phyloP scores from a whole-genome alignment of 2,113 vertebrate genomes.

The Carassius gibelio region DNA sequence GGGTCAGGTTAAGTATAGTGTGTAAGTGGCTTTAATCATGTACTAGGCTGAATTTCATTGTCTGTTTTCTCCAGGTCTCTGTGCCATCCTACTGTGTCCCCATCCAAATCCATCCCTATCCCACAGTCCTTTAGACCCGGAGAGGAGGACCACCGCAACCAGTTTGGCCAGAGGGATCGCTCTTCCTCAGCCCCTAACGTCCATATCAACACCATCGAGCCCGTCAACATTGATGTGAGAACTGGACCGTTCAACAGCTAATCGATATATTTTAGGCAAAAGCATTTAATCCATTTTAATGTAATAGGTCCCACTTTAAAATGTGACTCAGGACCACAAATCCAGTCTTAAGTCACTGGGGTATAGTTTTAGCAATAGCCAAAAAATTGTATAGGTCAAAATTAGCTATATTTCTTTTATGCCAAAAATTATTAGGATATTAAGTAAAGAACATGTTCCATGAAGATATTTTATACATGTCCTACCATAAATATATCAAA shows the following conservation, averaged over 20 bases:
- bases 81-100: constrained; percentile 88
- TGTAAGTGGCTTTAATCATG: neutral
- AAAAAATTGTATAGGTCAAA: too few species aligned
- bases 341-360: too few species aligned
- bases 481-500: too few species aligned
- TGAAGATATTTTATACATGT: too few species aligned
- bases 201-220: constrained; percentile 98
- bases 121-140: constrained; percentile 92
- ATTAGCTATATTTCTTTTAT: too few species aligned
- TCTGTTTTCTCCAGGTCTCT: constrained; percentile 76
- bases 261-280: neutral
- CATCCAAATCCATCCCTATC: constrained; percentile 99
- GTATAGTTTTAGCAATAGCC: too few species aligned
- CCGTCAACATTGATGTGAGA: constrained; percentile 99
- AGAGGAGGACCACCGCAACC: constrained; percentile 98
- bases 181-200: constrained; percentile 98
- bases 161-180: constrained; percentile 96
- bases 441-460: too few species aligned
- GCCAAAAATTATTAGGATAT: too few species aligned
- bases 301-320: neutral
- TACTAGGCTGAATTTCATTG: neutral
- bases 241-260: neutral
- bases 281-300: neutral
- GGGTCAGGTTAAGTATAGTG: neutral
- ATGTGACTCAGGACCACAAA: too few species aligned